Base-by-base conservation (phyloP, 2,888 invertebrate species). In the Anthrax anthrax region DNA sequence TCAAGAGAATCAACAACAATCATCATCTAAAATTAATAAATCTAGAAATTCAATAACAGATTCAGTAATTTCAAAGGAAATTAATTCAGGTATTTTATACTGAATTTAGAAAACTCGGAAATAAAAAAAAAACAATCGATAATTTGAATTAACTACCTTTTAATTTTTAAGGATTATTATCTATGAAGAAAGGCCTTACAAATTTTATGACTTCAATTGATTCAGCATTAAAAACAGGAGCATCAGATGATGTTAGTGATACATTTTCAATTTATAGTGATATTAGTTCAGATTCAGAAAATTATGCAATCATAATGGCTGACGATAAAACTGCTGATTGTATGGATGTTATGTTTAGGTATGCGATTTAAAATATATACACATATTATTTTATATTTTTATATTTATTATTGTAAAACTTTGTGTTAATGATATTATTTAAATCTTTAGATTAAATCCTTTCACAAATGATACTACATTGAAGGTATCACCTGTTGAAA, bases 211-310 rank as follows among this genome's bases (percentile, higher is more conserved):
- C 85, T 45, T 86, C 86, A 1, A 75, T 89, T 48, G 88, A 89
- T 69, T 81, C 80, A 52, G 88, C 83, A n/a, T 67, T 82, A 47
- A 83, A 84, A 52, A 72, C 77, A 3, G 76, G 74, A 39, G 75
- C 81, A 1, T 76, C 77, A 46, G 86, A 87, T 59, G 83, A 84
- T 49, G 77, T 78, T 44, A 83, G 83, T 58, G 84, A 85, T 59
- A 80, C 80, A 1, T 70, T 81, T 52, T 84, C 84, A 0, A 75
- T 83, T 56, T 74, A 79, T 55, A 89, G 89, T 54, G 90, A 90
- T 51, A 80, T 81, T 34, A 88, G 86, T 55, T 88, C 87, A 0
- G 92, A 92, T 69, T 89, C 88, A 52, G 88, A 88, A 58, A 82
- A 85, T 55, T 89, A 81, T 61, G 78, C 87, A n/a, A 75, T 83